phyloP scores from a whole-genome alignment of 2,113 vertebrate genomes.

The Neodontobutis hainanensis region DNA sequence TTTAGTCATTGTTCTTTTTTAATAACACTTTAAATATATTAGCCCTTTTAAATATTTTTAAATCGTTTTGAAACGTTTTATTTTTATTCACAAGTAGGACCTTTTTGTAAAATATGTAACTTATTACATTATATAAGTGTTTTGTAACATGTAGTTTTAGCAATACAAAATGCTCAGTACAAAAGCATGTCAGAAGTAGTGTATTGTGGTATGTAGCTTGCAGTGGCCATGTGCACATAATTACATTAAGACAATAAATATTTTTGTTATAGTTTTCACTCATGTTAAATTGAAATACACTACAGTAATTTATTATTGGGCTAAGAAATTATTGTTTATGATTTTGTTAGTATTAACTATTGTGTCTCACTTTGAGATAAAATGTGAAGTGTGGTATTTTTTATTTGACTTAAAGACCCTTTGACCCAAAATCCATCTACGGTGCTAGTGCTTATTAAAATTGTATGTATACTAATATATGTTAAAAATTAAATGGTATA shows the following conservation, averaged over 20 bases:
- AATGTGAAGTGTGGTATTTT: too few species aligned
- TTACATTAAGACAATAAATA: background rate
- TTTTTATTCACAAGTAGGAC: constrained; percentile 26
- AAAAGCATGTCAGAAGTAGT: constrained; percentile 40
- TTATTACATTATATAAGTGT: constrained; percentile 28
- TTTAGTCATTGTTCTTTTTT: constrained; percentile 12
- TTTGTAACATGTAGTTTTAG: constrained; percentile 47
- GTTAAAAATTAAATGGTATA: too few species aligned
- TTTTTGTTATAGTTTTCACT: background rate
- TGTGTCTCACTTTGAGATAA: too few species aligned
- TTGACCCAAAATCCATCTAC: too few species aligned
- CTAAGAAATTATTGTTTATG: too few species aligned
- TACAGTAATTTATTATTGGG: too few species aligned
- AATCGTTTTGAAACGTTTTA: constrained; percentile 21
- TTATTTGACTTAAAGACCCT: too few species aligned
- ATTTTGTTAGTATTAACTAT: too few species aligned
- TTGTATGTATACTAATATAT: too few species aligned
- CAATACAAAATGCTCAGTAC: constrained; percentile 4
- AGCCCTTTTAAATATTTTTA: constrained; percentile 15
- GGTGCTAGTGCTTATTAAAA: too few species aligned
- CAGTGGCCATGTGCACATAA: constrained; percentile 3
- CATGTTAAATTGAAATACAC: too few species aligned
- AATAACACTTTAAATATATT: background rate
- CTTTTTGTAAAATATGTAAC: constrained; percentile 42
- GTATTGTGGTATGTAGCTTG: constrained; percentile 18